Evolutionary conservation across 2,888 invertebrate genomes (phyloP).

Genomic region (Scaptomyza polygonia): DNA sequence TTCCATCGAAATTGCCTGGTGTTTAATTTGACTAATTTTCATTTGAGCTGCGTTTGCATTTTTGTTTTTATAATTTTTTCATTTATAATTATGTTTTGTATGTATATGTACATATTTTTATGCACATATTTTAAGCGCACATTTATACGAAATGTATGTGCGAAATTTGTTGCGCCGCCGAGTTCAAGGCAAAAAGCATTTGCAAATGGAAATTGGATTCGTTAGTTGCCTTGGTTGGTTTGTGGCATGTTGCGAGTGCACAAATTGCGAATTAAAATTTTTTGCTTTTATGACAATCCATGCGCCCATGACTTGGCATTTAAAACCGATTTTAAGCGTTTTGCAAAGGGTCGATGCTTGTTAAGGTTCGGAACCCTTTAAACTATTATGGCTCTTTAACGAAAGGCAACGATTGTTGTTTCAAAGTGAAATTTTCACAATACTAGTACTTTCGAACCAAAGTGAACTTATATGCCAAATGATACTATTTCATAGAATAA

Average conservation of each 20-base stretch:
- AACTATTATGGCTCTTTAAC: too few relatives aligned
- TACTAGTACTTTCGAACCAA: too few relatives aligned
- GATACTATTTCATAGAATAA: background rate
- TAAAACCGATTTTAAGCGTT: conserved; percentile 31
- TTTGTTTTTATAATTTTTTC: conserved; percentile 27
- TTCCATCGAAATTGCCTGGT: conserved; percentile 44
- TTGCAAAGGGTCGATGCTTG: conserved; percentile 32
- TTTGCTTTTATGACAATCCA: conserved; percentile 39
- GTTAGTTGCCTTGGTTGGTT: background rate
- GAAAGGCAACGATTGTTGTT: too few relatives aligned
- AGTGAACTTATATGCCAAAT: too few relatives aligned
- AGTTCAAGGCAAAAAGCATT: conserved; percentile 51
- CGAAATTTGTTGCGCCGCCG: conserved; percentile 39
- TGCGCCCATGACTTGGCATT: conserved; percentile 42
- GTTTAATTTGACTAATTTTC: conserved; percentile 69
- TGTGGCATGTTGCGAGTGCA: conserved; percentile 26
- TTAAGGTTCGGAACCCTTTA: conserved; percentile 23
- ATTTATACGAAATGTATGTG: conserved; percentile 60
- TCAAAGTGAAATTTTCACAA: too few relatives aligned
- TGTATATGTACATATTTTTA: conserved; percentile 20
- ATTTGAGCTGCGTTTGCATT: conserved; percentile 23
- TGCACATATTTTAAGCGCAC: conserved; percentile 54
- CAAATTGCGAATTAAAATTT: conserved; percentile 1
- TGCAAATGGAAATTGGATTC: conserved; percentile 21
- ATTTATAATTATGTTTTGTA: conserved; percentile 16